Conservation (phyloP, 2,797 vertebrate species). For the Amniataba percoides region DNA sequence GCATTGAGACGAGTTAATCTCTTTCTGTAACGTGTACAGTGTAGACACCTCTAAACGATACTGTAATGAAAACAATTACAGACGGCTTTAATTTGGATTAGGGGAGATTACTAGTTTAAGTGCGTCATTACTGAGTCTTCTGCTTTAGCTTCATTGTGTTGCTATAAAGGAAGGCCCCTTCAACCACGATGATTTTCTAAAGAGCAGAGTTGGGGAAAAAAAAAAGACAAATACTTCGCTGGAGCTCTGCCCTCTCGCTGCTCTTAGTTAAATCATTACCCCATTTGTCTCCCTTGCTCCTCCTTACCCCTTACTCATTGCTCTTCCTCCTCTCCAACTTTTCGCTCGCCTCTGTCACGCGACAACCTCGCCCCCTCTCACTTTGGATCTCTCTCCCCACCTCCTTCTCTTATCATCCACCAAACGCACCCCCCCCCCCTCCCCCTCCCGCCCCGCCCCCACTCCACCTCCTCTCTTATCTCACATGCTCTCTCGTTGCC, state of each 20-base stretch:
- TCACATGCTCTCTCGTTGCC: slow-evolving; percentile 46
- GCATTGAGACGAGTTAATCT: neutral
- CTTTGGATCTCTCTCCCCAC: slow-evolving; percentile 39
- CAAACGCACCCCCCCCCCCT: neutral
- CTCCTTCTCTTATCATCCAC: slow-evolving; percentile 36
- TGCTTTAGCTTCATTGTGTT: slow-evolving; percentile 30
- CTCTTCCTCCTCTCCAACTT: slow-evolving; percentile 37
- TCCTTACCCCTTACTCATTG: slow-evolving; percentile 27
- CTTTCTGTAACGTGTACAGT: slow-evolving; percentile 12
- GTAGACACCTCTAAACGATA: slow-evolving; percentile 39
- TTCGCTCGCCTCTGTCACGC: slow-evolving; percentile 35
- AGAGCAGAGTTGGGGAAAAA: slow-evolving; percentile 18
- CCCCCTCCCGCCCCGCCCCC: slow-evolving; percentile 12
- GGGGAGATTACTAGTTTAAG: slow-evolving; percentile 66
- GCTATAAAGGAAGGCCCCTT: slow-evolving; percentile 11
- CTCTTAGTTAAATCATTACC: slow-evolving; percentile 64
- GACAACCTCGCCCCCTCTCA: slow-evolving; percentile 30
- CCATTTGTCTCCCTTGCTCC: slow-evolving; percentile 52
- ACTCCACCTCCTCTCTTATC: slow-evolving; percentile 56
- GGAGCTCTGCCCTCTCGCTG: slow-evolving; percentile 24
- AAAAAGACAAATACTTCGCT: slow-evolving; percentile 26
- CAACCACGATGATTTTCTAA: slow-evolving; percentile 26
- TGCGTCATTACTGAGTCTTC: slow-evolving; percentile 64
- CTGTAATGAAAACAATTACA: slow-evolving; percentile 64
- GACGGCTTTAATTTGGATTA: slow-evolving; percentile 70